Evolutionary conservation across 2,113 vertebrate genomes (phyloP).

Genomic region (Bucco capensis): DNA sequence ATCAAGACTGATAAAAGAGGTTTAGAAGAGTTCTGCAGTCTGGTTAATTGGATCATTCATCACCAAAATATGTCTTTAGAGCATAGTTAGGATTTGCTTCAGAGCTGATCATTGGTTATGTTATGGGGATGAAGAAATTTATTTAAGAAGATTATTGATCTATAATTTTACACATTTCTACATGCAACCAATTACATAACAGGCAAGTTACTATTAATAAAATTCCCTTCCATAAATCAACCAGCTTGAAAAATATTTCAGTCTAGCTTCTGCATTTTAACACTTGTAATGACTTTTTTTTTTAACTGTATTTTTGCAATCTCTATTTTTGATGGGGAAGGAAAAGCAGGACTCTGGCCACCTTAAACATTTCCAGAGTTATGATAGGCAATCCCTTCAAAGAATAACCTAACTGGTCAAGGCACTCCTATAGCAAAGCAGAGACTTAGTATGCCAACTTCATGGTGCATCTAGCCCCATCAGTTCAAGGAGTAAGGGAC

Average conservation of each 20-base stretch:
- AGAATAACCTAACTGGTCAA: neutral
- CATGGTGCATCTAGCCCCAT: neutral
- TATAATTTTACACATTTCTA: neutral
- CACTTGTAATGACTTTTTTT: neutral
- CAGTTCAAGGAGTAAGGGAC: conserved; percentile 21
- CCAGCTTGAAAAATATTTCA: neutral
- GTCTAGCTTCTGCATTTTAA: neutral
- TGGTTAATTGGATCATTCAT: neutral
- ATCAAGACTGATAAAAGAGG: neutral
- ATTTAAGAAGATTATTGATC: neutral
- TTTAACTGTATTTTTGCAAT: neutral
- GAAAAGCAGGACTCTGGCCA: neutral
- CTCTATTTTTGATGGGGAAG: neutral
- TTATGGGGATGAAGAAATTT: neutral
- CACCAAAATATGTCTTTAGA: neutral
- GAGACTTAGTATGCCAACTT: neutral
- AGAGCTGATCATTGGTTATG: neutral
- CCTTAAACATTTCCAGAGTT: neutral
- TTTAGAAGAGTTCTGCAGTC: neutral
- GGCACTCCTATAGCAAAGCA: neutral
- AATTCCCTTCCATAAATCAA: neutral
- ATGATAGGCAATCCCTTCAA: neutral
- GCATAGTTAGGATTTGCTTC: neutral
- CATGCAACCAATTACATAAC: neutral
- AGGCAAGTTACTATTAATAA: neutral